A percentile compares a stretch with the other conserved stretches of the same genome.
These are phyloP conservation scores for Fregetta grallaria DNA, from an alignment of 2,113 vertebrate genomes.

Conservation along the genomic window DNA sequence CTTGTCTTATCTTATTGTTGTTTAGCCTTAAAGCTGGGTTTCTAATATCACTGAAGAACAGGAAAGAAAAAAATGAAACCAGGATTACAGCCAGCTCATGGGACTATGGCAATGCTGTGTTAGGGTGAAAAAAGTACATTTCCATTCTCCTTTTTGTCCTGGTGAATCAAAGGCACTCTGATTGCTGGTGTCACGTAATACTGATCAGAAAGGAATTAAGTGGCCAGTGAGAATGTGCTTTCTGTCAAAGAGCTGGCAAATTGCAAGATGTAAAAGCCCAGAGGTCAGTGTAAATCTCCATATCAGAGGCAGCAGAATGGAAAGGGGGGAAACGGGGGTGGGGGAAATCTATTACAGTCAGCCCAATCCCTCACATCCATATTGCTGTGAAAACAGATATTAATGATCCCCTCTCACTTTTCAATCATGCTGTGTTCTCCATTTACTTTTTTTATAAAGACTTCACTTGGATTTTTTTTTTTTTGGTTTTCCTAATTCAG, in stretches of 20 bases:
- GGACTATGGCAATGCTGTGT: not conserved
- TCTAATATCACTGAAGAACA: conserved; percentile 22
- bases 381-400: conserved; percentile 42
- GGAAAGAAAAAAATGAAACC: conserved; percentile 35
- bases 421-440: not conserved
- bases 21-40: conserved; percentile 24
- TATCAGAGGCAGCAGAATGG: conserved; percentile 60
- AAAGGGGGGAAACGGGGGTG: not conserved
- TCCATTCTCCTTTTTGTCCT: conserved; percentile 50
- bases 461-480: not conserved
- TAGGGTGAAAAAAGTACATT: not conserved
- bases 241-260: conserved; percentile 67
- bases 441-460: not conserved
- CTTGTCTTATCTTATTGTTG: conserved; percentile 35
- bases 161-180: conserved; percentile 51
- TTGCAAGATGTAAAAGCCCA: conserved; percentile 66
- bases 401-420: conserved; percentile 15
- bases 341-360: conserved; percentile 54
- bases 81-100: conserved; percentile 28
- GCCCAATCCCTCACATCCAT: conserved; percentile 10
- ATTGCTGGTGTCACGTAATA: conserved; percentile 38
- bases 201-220: conserved; percentile 70
- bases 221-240: conserved; percentile 56
- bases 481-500: not conserved
- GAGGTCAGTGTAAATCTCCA: conserved; percentile 72